phyloP scores from a whole-genome alignment of 2,797 vertebrate genomes.

The Thalassophryne amazonica region DNA sequence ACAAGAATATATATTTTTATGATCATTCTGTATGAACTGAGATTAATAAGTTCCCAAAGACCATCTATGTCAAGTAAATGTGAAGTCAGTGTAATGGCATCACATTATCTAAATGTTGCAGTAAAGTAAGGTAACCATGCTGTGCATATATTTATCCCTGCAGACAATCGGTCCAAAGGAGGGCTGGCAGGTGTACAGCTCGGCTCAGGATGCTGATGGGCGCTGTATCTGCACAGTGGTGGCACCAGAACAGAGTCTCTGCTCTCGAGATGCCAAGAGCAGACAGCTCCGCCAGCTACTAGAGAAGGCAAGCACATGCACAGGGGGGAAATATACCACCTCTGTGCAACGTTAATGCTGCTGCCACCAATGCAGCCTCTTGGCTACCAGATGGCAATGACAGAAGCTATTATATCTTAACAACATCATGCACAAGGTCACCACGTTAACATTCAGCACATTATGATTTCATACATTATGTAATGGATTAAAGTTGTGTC shows the following conservation, averaged over 20 bases:
- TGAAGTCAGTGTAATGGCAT: background rate
- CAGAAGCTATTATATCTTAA: no score
- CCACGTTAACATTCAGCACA: no score
- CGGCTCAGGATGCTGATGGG: conserved; percentile 94
- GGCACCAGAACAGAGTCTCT: conserved; percentile 95
- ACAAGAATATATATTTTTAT: no score
- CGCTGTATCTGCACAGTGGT: conserved; percentile 98
- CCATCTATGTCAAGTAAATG: background rate
- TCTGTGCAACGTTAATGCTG: background rate
- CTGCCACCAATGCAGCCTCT: conserved; percentile 17
- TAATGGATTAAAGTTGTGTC: no score
- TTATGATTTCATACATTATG: no score
- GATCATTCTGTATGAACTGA: no score
- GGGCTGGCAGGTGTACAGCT: conserved; percentile 98
- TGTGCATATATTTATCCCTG: conserved; percentile 6
- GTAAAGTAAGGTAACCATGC: background rate
- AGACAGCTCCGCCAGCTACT: conserved; percentile 93
- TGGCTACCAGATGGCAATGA: background rate
- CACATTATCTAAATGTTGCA: background rate
- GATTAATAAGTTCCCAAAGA: background rate
- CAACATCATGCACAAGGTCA: no score
- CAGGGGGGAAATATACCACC: background rate
- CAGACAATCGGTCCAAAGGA: conserved; percentile 96
- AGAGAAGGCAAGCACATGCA: conserved; percentile 86
- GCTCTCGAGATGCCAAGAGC: conserved; percentile 96